A percentile compares a stretch with the other conserved stretches of the same genome.
Evolutionary conservation across 2,113 vertebrate genomes (phyloP).

Genomic region (Capreolus pygargus): DNA sequence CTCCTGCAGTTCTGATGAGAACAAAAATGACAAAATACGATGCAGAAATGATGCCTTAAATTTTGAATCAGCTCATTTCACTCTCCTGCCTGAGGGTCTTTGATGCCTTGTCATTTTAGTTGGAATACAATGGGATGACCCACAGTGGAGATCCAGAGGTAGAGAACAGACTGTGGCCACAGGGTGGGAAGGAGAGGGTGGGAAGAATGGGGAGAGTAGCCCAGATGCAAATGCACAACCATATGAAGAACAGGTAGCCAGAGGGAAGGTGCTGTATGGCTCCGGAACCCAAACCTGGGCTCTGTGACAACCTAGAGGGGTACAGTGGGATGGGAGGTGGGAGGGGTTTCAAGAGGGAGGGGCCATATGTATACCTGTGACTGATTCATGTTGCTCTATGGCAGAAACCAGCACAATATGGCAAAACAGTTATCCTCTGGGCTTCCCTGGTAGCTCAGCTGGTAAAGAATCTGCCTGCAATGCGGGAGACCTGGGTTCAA

Average conservation of each 20-base stretch:
- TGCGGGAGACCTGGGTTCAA: neutral
- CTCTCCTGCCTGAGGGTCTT: neutral
- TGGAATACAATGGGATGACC: neutral
- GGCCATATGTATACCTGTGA: neutral
- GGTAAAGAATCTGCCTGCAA: neutral
- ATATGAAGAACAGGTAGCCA: neutral
- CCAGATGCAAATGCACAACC: rapidly evolving
- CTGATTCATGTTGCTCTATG: neutral
- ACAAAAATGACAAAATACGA: neutral
- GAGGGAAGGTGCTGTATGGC: neutral
- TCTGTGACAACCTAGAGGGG: neutral
- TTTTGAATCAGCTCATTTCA: neutral
- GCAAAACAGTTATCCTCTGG: neutral
- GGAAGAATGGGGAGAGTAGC: neutral
- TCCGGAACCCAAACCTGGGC: rapidly evolving
- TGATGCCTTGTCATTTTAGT: neutral
- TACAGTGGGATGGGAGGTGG: neutral
- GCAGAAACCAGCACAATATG: neutral
- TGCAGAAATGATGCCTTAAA: neutral
- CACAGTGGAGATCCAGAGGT: neutral
- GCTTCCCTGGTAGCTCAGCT: neutral
- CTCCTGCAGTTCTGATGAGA: neutral
- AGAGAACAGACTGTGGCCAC: neutral
- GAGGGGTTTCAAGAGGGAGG: neutral
- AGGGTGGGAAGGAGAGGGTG: neutral